These are phyloP conservation scores for rabbit (Oryctolagus cuniculus) DNA, from an alignment of 2,113 vertebrate genomes.

Conservation along the genomic window mOryCun1.1 NC_091437.1:17817501-17818000, in stretches of 20 bases:
- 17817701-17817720: neutral
- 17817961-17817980: conserved; percentile 1
- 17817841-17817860: conserved; percentile 21
- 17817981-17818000: conserved; percentile 61
- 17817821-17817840: neutral
- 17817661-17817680: neutral
- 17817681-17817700: neutral
- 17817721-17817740: neutral
- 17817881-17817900: conserved; percentile 25
- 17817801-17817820: neutral
- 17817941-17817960: conserved; percentile 17
- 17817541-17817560: neutral
- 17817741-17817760: neutral
- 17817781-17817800: conserved; percentile 1
- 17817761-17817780: conserved; percentile 40
- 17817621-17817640: conserved; percentile 7
- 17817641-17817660: conserved; percentile 7
- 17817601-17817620: conserved; percentile 34
- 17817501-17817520: neutral
- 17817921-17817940: conserved; percentile 40
- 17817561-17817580: conserved; percentile 19
- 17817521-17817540: neutral
- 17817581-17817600: neutral
- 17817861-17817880: neutral
- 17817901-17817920: conserved; percentile 50